Percentiles rank a stretch among this genome's conserved stretches.
These are phyloP conservation scores for Hesperia comma DNA, from an alignment of 2,888 invertebrate species.

Conservation along the genomic window DNA sequence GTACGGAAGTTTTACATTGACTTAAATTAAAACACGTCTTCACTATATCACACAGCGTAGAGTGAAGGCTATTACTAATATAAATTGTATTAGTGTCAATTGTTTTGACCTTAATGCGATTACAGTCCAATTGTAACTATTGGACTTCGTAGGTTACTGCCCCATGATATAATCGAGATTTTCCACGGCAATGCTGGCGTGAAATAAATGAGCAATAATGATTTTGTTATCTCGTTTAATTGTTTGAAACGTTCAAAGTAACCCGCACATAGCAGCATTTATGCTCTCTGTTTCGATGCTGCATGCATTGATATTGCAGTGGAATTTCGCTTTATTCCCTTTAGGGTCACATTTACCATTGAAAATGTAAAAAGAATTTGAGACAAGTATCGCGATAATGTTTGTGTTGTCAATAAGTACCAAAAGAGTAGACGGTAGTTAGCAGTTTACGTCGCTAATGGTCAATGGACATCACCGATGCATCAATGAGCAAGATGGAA, in stretches of 20 bases:
- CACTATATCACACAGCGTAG: conserved; percentile 10
- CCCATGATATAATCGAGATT: conserved; percentile 32
- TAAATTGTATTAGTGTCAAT: conserved; percentile 34
- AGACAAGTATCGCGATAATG: too few species aligned
- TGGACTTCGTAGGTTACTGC: conserved; percentile 27
- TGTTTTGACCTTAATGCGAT: conserved; percentile 36
- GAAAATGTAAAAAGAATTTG: too few species aligned
- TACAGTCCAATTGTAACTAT: conserved; percentile 31
- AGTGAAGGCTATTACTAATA: conserved; percentile 31
- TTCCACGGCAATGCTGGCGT: conserved; percentile 23
- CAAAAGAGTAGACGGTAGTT: too few species aligned
- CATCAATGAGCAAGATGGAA: too few species aligned
- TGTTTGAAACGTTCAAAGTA: background rate
- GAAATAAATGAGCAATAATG: background rate
- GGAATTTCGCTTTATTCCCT: too few species aligned
- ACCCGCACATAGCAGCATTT: background rate
- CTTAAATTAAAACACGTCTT: conserved; percentile 1
- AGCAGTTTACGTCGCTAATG: too few species aligned
- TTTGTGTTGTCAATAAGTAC: too few species aligned
- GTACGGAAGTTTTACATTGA: background rate
- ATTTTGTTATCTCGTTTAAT: conserved; percentile 2
- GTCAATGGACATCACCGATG: too few species aligned
- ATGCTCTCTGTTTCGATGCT: background rate
- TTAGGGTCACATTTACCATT: too few species aligned
- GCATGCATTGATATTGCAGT: too few species aligned